Evolutionary conservation across 2,888 invertebrate genomes (phyloP), one percentile per base, ranked within the genome.

Genomic region (Drosophila monieri): DNA sequence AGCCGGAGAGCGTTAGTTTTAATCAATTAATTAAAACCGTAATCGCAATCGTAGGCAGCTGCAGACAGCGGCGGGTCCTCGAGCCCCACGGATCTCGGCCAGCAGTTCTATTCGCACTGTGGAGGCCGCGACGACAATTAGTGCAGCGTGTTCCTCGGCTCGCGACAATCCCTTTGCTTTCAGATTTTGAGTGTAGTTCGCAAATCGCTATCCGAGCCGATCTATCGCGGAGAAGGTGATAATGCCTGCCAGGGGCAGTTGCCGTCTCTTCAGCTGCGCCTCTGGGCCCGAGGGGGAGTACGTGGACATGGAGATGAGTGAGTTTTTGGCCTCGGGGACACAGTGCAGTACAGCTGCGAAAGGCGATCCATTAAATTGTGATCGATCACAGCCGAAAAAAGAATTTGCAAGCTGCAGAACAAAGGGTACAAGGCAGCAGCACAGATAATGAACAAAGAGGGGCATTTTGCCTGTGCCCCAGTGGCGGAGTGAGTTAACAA

Each of bases 291-390:
- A 37, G 41, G 65, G 62, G 68, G 78, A 80, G 15, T 88, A 87
- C 55, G 85, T 87, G 74, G 77, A 88, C 47, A 87, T 88, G 76
- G 78, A 88, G 43, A 88, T 85, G 79, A 80, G 85, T 85, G 76
- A 88, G 84, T 86, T 41, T 6, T 23, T 5, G 46, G 49, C 15
- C 8, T 37, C n/a, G 37, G 51, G 49, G 52, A 54, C 59, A 58
- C 74, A 76, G 77, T 6, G 14, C 35, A 49, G 21, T 73, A 69
- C 80, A 84, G 66, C 65, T 56, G 78, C 66, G 55, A 66, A 47
- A 61, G 39, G 15, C 47, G 46, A 30, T 60, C 75, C 77, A 78
- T 87, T 87, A 81, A 87, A 83, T 75, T 73, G 60, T 58, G 88
- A 83, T 87, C 83, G 83, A 83, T 83, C 83, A 83, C 74, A 69